phyloP scores from a whole-genome alignment of 2,797 vertebrate species.

The Zenarchopterus dispar region DNA sequence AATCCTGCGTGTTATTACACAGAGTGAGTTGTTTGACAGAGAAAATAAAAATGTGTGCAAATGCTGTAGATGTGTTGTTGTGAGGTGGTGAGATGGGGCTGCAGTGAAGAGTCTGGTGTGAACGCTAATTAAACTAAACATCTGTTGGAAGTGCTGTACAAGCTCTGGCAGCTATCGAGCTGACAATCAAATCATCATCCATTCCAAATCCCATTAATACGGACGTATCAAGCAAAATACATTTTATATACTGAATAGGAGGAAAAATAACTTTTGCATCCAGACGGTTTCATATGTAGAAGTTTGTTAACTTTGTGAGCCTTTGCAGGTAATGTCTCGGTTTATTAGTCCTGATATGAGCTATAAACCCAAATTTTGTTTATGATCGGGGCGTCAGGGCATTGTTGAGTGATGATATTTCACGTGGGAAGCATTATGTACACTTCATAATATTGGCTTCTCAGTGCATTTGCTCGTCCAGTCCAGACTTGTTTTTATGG shows the following conservation, averaged over 20 bases:
- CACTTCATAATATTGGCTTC: slow-evolving; percentile 71
- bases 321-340: slow-evolving; percentile 67
- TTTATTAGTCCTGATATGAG: slow-evolving; percentile 77
- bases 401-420: slow-evolving; percentile 73
- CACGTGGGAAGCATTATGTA: slow-evolving; percentile 75
- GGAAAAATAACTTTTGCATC: slow-evolving; percentile 9
- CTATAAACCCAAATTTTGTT: slow-evolving; percentile 78
- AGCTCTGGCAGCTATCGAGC: slow-evolving; percentile 45
- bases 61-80: slow-evolving; percentile 38
- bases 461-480: slow-evolving; percentile 64
- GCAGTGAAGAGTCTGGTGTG: slow-evolving; percentile 61
- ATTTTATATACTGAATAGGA: slow-evolving; percentile 27
- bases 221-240: slow-evolving; percentile 39
- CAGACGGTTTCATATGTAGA: slow-evolving; percentile 31
- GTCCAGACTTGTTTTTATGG: slow-evolving; percentile 62
- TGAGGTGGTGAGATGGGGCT: slow-evolving; percentile 44
- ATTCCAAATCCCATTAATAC: slow-evolving; percentile 56
- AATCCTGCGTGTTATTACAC: slow-evolving; percentile 17
- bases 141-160: slow-evolving; percentile 57
- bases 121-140: slow-evolving; percentile 81
- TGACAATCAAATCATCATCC: slow-evolving; percentile 53
- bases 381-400: slow-evolving; percentile 68
- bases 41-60: slow-evolving; percentile 25
- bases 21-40: slow-evolving; percentile 17
- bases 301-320: slow-evolving; percentile 53